A percentile compares a stretch with the other conserved stretches of the same genome.
phyloP scores from a whole-genome alignment of 2,797 vertebrate genomes.

The Caiman crocodilus region DNA sequence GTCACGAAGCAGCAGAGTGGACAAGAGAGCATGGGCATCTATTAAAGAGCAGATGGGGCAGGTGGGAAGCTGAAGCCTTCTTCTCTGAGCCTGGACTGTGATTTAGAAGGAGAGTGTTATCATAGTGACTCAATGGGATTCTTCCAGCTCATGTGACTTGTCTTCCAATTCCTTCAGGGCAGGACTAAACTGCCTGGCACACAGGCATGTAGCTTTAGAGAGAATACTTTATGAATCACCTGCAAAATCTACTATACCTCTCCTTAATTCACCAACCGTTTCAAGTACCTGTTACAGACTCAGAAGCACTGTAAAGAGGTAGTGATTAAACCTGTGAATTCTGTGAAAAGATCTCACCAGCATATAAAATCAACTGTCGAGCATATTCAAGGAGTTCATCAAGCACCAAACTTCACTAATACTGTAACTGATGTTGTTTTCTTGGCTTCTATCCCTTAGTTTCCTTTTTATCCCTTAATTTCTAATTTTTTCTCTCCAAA shows the following conservation, averaged over 20 bases:
- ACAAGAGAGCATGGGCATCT: not conserved
- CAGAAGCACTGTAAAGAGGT: not conserved
- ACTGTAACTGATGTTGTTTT: not conserved
- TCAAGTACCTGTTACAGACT: slow-evolving; percentile 1
- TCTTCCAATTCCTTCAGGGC: not conserved
- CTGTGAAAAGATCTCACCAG: slow-evolving; percentile 5
- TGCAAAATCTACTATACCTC: not conserved
- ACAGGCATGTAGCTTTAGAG: too few species aligned
- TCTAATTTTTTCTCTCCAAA: not conserved
- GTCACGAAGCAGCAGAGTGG: not conserved
- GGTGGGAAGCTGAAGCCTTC: not conserved
- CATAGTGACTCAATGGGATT: not conserved
- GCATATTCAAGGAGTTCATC: not conserved
- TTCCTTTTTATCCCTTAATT: not conserved
- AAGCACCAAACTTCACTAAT: not conserved
- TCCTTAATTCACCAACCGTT: not conserved
- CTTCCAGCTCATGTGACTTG: not conserved
- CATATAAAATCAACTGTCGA: not conserved
- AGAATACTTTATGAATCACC: not conserved
- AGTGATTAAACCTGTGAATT: not conserved
- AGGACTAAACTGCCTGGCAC: not conserved
- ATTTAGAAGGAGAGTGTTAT: not conserved
- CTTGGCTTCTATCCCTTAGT: not conserved
- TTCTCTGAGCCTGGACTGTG: not conserved
- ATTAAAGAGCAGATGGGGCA: not conserved